Evolutionary conservation across 1,140 invertebrate species (phyloP).

Genomic region (Drusus annulatus): DNA sequence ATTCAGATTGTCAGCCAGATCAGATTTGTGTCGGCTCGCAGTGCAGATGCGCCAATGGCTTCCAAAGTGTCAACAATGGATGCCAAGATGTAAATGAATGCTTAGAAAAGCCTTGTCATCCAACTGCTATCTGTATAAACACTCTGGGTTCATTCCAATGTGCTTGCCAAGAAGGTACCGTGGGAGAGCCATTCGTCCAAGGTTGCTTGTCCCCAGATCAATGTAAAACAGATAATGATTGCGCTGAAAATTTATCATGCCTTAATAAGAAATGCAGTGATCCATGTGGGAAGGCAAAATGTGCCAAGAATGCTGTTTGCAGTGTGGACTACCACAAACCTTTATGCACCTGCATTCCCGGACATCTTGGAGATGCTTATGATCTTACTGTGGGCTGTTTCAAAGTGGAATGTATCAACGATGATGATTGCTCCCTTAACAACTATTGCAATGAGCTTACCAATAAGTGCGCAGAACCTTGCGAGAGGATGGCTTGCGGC

Average conservation of each 20-base stretch:
- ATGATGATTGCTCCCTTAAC: slow-evolving; percentile 82
- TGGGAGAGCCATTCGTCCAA: slow-evolving; percentile 83
- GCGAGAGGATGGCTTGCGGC: slow-evolving; percentile 81
- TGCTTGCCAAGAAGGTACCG: slow-evolving; percentile 81
- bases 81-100: slow-evolving; percentile 88
- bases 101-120: slow-evolving; percentile 84
- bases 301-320: slow-evolving; percentile 83
- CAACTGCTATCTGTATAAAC: slow-evolving; percentile 85
- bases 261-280: slow-evolving; percentile 82
- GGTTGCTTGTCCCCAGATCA: slow-evolving; percentile 83
- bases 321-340: slow-evolving; percentile 80
- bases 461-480: slow-evolving; percentile 89
- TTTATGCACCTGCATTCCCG: slow-evolving; percentile 81
- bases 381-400: slow-evolving; percentile 83
- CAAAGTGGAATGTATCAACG: slow-evolving; percentile 85
- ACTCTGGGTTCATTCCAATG: slow-evolving; percentile 86
- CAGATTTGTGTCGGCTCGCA: slow-evolving; percentile 86
- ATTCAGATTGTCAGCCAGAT: slow-evolving; percentile 84
- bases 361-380: slow-evolving; percentile 85
- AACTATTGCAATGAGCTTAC: slow-evolving; percentile 81
- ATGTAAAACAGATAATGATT: slow-evolving; percentile 79
- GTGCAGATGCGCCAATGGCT: slow-evolving; percentile 84
- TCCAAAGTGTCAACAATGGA: slow-evolving; percentile 77
- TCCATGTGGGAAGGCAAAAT: slow-evolving; percentile 79
- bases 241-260: slow-evolving; percentile 81